phyloP scores from a whole-genome alignment of 2,888 invertebrate species.

The Coelogynopora nodosa region DNA sequence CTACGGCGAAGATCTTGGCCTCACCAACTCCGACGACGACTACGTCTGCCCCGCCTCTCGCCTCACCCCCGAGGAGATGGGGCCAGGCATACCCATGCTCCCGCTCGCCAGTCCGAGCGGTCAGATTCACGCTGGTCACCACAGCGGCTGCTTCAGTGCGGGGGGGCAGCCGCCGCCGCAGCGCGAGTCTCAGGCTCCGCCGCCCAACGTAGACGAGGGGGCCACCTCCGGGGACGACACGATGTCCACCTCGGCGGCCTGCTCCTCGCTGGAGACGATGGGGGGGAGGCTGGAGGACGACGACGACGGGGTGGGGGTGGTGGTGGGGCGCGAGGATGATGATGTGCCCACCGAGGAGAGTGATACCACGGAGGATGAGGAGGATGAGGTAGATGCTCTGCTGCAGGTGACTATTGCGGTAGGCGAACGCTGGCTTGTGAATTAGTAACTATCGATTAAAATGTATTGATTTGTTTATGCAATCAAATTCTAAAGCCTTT shows the following conservation, averaged over 20 bases:
- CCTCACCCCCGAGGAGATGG: background rate
- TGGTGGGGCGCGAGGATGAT: background rate
- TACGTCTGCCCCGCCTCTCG: background rate
- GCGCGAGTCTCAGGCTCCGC: background rate
- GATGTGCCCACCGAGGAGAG: background rate
- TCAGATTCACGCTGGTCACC: no score
- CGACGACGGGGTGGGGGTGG: background rate
- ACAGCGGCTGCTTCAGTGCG: no score
- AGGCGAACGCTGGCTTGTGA: no score
- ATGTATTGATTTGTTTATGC: no score
- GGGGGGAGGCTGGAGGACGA: no score
- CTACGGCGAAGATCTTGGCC: constrained; percentile 86
- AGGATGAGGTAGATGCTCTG: no score
- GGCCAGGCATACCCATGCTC: no score
- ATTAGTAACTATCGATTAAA: no score
- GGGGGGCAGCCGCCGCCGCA: background rate
- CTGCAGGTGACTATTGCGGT: no score
- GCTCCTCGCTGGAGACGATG: background rate
- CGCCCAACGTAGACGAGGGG: background rate
- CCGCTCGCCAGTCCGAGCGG: no score
- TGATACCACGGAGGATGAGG: background rate
- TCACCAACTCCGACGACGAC: constrained; percentile 66
- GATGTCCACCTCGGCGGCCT: background rate
- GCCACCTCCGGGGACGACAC: background rate
- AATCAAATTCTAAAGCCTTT: no score